Conservation (phyloP, 2,113 vertebrate genomes). For the Ornithorhynchus anatinus region DNA sequence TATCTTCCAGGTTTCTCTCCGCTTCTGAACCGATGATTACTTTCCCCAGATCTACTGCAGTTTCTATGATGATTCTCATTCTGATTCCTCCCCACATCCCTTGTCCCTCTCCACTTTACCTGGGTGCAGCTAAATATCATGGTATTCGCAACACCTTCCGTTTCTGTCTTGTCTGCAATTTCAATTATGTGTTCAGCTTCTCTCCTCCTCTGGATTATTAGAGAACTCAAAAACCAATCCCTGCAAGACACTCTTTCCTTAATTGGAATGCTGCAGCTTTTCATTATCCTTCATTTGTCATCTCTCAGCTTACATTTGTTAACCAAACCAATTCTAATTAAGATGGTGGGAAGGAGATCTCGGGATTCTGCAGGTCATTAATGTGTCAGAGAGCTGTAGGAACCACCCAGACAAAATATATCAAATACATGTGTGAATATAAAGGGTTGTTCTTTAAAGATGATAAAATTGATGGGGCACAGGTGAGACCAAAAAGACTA, state of each 20-base stretch:
- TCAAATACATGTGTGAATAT: too few relatives aligned
- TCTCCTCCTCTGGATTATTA: neutral
- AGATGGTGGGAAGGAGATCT: neutral
- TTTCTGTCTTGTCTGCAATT: neutral
- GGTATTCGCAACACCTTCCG: neutral
- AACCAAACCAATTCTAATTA: conserved; percentile 10
- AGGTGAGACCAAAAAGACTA: too few relatives aligned
- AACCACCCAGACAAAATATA: too few relatives aligned
- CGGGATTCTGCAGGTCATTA: too few relatives aligned
- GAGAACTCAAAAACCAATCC: neutral
- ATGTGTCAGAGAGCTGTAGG: too few relatives aligned
- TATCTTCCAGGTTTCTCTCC: neutral
- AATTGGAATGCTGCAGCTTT: neutral
- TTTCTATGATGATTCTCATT: neutral
- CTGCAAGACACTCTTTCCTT: neutral
- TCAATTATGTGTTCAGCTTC: neutral
- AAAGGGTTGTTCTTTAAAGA: too few relatives aligned
- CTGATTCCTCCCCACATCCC: neutral
- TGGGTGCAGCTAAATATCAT: neutral
- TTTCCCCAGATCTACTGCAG: neutral
- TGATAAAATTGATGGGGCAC: too few relatives aligned
- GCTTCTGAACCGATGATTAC: neutral
- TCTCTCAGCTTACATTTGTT: neutral
- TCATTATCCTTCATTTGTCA: neutral
- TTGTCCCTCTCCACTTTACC: neutral